A percentile compares a stretch with the other conserved stretches of the same genome.
Evolutionary conservation across 2,797 vertebrate genomes (phyloP).

Genomic region (Lacerta viridis): DNA sequence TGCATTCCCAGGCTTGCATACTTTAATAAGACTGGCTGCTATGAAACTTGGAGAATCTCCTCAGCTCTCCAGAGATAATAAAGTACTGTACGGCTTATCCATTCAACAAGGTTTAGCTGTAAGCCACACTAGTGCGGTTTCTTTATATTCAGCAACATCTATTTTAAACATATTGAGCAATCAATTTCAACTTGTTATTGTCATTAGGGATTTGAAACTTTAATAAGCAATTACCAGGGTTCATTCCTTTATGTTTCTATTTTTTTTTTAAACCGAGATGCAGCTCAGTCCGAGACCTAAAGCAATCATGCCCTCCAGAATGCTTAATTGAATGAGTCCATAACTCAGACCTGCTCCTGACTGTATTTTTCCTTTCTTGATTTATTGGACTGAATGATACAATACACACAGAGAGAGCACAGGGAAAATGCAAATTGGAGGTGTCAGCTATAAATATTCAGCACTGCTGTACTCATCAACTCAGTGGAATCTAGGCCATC

Average conservation of each 20-base stretch:
- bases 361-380: conserved; percentile 69
- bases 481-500: not conserved
- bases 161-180: conserved; percentile 77
- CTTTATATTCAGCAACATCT: conserved; percentile 58
- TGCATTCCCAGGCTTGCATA: conserved; percentile 7
- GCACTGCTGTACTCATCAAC: conserved; percentile 33
- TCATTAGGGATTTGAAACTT: conserved; percentile 79
- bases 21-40: conserved; percentile 50
- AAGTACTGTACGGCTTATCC: conserved; percentile 60
- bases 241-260: conserved; percentile 79
- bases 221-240: conserved; percentile 83
- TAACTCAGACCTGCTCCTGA: conserved; percentile 67
- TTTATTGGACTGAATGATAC: conserved; percentile 71
- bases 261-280: conserved; percentile 75
- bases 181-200: conserved; percentile 84
- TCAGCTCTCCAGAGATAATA: conserved; percentile 56
- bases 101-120: conserved; percentile 63
- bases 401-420: conserved; percentile 45
- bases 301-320: conserved; percentile 75
- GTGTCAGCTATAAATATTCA: conserved; percentile 39
- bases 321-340: conserved; percentile 73
- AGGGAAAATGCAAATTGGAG: conserved; percentile 66
- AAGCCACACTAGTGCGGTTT: conserved; percentile 40
- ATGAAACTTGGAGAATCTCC: conserved; percentile 59
- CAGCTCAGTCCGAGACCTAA: conserved; percentile 75